Evolutionary conservation across 2,797 vertebrate species (phyloP), one percentile per base, ranked within the genome.

Genomic region (Tauraco hartlaubi): DNA sequence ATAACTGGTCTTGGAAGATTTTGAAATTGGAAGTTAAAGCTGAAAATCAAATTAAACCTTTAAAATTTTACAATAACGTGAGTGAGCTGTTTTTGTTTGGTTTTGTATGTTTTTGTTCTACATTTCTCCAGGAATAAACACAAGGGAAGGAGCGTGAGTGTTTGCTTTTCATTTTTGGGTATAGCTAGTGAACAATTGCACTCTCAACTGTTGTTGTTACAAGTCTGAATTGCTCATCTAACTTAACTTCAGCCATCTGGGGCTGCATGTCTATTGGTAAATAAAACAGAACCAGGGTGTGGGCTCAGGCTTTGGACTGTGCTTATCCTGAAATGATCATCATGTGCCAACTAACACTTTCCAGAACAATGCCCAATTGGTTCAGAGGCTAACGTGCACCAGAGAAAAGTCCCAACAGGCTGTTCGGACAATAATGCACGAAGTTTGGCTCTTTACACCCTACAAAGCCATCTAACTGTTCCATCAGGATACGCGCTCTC

Each of bases 351-450:
- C 19, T 66, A 49, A 28, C 3, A 1, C 21, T 41, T 31, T 62
- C 19, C 48, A 8, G 10, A 63, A 55, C 21, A 52, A 28, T 59
- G 21, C 39, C 67, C 19, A 22, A 16, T 33, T 48, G 41, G 6
- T 51, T 79, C 18, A 59, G 48, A 76, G 48, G 13, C 9, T 73
- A 12, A 7, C 20, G 54, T 5, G 25, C 37, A 37, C 13, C 21
- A 69, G n/a, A 66, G 35, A 22, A 29, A 82, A 85, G 26, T 48
- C 74, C 26, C 48, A 81, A 29, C 59, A 91, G 33, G 18, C 43
- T 2, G 0, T 28, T 83, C 0, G 2, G n/a, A 64, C 17, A 78
- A 14, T 8, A 62, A 69, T 19, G 6, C 29, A 55, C 39, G 26
- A 48, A 13, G 15, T 76, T 67, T 79, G 56, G 35, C 31, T 59